Evolutionary conservation across 2,888 invertebrate species (phyloP).

Genomic region (Stenchaetothrips biformis): DNA sequence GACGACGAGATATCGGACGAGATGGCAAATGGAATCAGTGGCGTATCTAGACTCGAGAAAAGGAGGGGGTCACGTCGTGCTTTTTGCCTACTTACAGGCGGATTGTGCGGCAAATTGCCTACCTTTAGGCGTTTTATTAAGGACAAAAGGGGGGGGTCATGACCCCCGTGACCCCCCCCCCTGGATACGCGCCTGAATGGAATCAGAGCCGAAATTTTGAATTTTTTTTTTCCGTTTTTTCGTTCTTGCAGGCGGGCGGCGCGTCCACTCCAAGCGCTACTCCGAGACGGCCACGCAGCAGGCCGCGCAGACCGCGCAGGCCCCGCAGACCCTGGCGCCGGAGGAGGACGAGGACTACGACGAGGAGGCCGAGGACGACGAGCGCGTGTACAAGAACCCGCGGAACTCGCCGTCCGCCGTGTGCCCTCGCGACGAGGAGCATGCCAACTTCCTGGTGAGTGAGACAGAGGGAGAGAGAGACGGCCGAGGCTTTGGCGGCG

Average conservation of each 20-base stretch:
- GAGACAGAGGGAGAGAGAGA: constrained; percentile 26
- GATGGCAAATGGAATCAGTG: too few relatives aligned
- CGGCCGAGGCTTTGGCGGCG: too few relatives aligned
- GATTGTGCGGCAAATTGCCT: too few relatives aligned
- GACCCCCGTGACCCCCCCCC: too few relatives aligned
- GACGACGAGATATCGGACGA: too few relatives aligned
- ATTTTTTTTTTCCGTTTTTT: background rate
- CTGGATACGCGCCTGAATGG: too few relatives aligned
- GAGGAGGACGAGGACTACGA: constrained; percentile 51
- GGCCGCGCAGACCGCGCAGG: background rate
- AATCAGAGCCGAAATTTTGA: too few relatives aligned
- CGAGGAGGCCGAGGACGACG: constrained; percentile 61
- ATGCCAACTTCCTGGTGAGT: constrained; percentile 67
- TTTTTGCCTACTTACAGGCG: too few relatives aligned
- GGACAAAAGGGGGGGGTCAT: too few relatives aligned
- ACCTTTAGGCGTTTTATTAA: too few relatives aligned
- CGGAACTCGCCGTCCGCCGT: constrained; percentile 79
- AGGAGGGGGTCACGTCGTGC: too few relatives aligned
- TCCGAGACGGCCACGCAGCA: background rate
- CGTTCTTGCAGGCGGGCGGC: background rate
- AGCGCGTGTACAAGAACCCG: constrained; percentile 80
- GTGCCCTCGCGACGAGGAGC: constrained; percentile 81
- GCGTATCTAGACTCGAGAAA: too few relatives aligned
- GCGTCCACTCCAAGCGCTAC: constrained; percentile 5
- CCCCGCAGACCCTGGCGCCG: background rate